These are phyloP conservation scores for Mastomys natalensis DNA, from an alignment of 2,113 vertebrate species.

Conservation along the genomic window DNA sequence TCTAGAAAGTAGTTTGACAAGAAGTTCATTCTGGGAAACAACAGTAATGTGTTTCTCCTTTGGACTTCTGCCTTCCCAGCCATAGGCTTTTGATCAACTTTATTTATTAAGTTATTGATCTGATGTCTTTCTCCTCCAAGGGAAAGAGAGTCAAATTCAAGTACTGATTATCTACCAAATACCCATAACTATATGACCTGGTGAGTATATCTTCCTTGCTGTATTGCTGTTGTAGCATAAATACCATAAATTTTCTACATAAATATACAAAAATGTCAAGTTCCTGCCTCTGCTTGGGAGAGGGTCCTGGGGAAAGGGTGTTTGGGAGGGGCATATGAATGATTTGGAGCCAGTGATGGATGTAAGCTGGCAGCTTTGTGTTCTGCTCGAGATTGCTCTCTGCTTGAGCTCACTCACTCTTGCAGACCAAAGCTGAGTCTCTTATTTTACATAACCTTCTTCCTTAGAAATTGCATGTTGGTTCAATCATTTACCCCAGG, in stretches of 20 bases:
- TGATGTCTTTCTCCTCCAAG: neutral
- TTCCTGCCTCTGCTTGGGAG: too few relatives aligned
- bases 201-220: neutral
- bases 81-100: neutral
- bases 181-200: neutral
- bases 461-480: too few relatives aligned
- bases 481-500: too few relatives aligned
- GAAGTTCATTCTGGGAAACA: neutral
- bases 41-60: neutral
- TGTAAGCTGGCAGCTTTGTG: too few relatives aligned
- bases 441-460: too few relatives aligned
- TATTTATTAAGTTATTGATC: neutral
- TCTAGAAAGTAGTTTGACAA: neutral
- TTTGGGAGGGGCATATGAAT: too few relatives aligned
- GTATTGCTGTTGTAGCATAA: neutral
- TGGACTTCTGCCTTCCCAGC: neutral
- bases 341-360: too few relatives aligned
- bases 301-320: too few relatives aligned
- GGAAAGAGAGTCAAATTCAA: neutral
- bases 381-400: too few relatives aligned
- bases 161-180: neutral
- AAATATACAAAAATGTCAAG: too few relatives aligned
- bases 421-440: too few relatives aligned
- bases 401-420: too few relatives aligned
- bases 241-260: neutral